These are phyloP conservation scores for Orthonyx spaldingii DNA, from an alignment of 2,113 vertebrate species.

Conservation along the genomic window DNA sequence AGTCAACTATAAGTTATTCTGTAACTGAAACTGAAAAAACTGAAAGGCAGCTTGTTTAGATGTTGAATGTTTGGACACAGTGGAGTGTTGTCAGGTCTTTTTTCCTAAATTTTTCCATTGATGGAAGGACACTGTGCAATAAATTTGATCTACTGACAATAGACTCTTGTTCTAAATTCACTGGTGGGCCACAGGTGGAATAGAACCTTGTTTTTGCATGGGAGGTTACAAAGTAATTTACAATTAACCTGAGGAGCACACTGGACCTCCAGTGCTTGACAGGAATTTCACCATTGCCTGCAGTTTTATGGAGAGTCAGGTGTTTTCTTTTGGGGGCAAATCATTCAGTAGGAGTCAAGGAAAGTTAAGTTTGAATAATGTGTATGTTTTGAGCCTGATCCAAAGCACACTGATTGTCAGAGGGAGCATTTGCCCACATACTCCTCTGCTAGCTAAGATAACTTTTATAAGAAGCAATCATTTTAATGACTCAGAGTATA, in stretches of 20 bases:
- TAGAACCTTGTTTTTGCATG: neutral
- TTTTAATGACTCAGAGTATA: conserved; percentile 30
- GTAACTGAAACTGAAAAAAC: neutral
- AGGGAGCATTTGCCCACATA: neutral
- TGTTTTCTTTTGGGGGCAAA: conserved; percentile 22
- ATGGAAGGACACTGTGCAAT: neutral
- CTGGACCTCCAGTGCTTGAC: neutral
- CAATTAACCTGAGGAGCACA: neutral
- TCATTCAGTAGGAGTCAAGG: neutral
- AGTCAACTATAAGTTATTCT: neutral
- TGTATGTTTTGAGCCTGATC: conserved; percentile 17
- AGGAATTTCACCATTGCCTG: neutral
- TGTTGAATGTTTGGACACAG: neutral
- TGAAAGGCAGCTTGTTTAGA: neutral
- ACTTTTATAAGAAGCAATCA: neutral
- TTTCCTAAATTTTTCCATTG: neutral
- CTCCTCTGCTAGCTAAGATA: conserved; percentile 17
- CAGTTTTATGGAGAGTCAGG: neutral
- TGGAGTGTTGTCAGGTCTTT: neutral
- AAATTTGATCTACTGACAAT: neutral
- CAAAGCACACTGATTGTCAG: conserved; percentile 43
- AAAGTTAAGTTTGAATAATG: neutral
- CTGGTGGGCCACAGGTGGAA: neutral
- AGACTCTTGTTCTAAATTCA: neutral
- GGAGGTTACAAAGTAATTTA: neutral